Evolutionary conservation across 2,113 vertebrate genomes (phyloP).

Genomic region (Calyptomena viridis): DNA sequence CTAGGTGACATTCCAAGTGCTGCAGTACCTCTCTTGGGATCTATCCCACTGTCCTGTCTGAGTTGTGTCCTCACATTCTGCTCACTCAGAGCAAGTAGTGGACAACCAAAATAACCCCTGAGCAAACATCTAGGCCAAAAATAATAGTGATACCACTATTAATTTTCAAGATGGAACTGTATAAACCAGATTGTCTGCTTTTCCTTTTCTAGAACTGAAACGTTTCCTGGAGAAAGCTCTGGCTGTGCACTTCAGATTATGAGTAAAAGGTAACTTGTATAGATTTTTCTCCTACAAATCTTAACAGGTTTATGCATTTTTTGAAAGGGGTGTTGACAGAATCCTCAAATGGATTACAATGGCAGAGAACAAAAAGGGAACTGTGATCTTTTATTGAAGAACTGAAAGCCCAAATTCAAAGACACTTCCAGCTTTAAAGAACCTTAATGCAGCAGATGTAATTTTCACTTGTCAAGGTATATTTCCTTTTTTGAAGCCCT

Average conservation of each 20-base stretch:
- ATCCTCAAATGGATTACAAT: slow-evolving; percentile 21
- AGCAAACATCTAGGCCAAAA: neutral
- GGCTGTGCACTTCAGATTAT: neutral
- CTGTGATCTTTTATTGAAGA: slow-evolving; percentile 42
- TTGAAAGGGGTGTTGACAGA: slow-evolving; percentile 28
- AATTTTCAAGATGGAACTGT: neutral
- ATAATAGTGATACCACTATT: neutral
- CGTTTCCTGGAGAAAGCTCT: neutral
- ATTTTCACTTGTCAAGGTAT: slow-evolving; percentile 19
- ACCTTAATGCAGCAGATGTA: neutral
- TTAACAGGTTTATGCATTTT: slow-evolving; percentile 10
- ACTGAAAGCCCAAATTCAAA: slow-evolving; percentile 16
- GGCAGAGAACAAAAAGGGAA: slow-evolving; percentile 5
- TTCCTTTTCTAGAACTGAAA: neutral
- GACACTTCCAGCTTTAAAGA: neutral
- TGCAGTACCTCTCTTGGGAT: neutral
- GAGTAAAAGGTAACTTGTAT: neutral
- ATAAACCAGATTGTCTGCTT: neutral
- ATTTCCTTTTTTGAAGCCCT: neutral
- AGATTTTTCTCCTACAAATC: slow-evolving; percentile 17
- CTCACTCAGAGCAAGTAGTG: neutral
- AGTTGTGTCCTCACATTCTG: neutral
- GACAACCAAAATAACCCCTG: neutral
- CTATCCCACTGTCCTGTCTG: neutral
- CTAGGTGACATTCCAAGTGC: rapidly evolving